Conservation (phyloP, 1,140 invertebrate species). For the Neotoxoptera formosana region DNA sequence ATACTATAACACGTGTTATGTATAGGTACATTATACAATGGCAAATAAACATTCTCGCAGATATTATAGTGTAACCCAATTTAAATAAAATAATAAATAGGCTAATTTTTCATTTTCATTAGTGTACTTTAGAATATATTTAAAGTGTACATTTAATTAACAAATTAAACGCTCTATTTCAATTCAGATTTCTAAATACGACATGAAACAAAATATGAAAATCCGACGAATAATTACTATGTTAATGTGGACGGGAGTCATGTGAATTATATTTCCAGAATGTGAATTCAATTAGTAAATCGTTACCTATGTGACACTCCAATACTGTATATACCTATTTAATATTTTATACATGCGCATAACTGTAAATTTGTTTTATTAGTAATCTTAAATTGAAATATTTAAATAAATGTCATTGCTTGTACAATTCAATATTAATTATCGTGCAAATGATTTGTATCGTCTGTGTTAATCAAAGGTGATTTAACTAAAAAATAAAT, state of each 20-base stretch:
- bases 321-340: background rate
- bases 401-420: background rate
- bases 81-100: background rate
- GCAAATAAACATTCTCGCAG: background rate
- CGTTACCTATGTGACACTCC: background rate
- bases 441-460: background rate
- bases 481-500: background rate
- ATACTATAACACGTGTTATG: background rate
- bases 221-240: background rate
- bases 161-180: background rate
- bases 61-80: background rate
- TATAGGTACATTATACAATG: background rate
- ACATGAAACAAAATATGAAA: background rate
- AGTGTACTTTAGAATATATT: background rate
- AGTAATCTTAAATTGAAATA: background rate
- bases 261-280: background rate
- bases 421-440: background rate
- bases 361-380: background rate
- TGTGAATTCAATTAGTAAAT: background rate
- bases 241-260: background rate
- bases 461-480: background rate
- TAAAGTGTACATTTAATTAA: background rate
- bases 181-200: background rate
- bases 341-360: background rate
- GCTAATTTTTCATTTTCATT: background rate